Evolutionary conservation across 2,113 vertebrate genomes (phyloP).

Genomic region (Scytalopus superciliaris): DNA sequence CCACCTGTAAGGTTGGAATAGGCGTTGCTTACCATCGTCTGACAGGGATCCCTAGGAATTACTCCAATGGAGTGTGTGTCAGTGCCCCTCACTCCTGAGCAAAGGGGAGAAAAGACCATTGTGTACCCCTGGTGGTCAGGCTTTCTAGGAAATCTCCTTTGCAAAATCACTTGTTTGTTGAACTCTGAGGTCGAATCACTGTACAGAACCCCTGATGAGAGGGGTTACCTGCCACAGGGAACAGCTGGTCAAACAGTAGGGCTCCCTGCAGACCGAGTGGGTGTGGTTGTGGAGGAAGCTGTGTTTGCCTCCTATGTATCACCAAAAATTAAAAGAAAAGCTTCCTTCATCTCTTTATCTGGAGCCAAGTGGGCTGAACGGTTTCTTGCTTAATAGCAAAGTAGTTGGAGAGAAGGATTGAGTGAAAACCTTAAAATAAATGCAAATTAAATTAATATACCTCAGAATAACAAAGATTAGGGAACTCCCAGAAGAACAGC

Average conservation of each 20-base stretch:
- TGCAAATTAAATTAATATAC: neutral
- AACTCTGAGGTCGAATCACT: neutral
- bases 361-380: neutral
- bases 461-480: neutral
- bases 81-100: neutral
- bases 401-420: neutral
- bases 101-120: neutral
- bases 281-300: neutral
- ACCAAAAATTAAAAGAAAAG: neutral
- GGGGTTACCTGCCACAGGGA: neutral
- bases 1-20: neutral
- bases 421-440: neutral
- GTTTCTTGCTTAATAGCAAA: neutral
- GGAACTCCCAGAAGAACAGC: neutral
- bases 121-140: neutral
- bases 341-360: neutral
- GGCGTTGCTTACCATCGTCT: neutral
- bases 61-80: accelerated
- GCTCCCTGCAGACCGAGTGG: neutral
- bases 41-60: neutral
- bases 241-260: neutral
- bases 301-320: neutral
- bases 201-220: neutral
- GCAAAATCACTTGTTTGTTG: neutral
- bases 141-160: neutral